Evolutionary conservation across 2,113 vertebrate genomes (phyloP), one percentile per base, ranked within the genome.

Genomic region (Pongo abelii): DNA sequence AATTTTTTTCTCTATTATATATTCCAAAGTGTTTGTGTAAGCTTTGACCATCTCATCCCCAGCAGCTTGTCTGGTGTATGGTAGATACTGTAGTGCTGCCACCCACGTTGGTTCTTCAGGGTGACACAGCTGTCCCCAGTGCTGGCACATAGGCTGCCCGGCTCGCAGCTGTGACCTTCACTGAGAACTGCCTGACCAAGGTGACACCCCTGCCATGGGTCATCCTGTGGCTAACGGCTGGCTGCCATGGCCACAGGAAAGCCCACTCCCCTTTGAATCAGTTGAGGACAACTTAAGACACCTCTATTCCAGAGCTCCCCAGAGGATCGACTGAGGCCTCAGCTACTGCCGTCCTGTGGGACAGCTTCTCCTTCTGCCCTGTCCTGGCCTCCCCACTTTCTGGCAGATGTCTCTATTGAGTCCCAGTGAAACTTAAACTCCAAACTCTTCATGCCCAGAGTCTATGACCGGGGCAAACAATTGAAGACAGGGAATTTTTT

Each of bases 301-400:
- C 6, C n/a, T 8, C 25, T 55, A 27, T 48, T 80, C 30, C 20
- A 35, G 72, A 78, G 30, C 30, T 61, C 30, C 32, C 77, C 40
- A 16, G 14, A 48, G 40, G 32, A 32, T 38, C 55, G 11, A 6
- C 59, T 1, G 40, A 27, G 27, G 27, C 46, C 30, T 32, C 25
- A 2, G 8, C 5, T 16, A 32, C 64, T 3, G 22, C 55, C 27
- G 0, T 20, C 10, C 17, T 8, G 1, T 18, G 17, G 61, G 27
- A 14, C 14, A 9, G 8, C 55, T 52, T 17, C 61, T 52, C 17
- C 52, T 30, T 2, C 22, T 32, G 27, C 61, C 59, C 20, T 5
- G 14, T 13, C 35, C 35, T 52, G 74, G 35, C 64, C 35, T 20
- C 70, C 30, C 35, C 50, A 1, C 14, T 43, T 35, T 74, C 74